Base-by-base conservation (phyloP, 2,113 vertebrate species). In the Tachysurus fulvidraco region DNA sequence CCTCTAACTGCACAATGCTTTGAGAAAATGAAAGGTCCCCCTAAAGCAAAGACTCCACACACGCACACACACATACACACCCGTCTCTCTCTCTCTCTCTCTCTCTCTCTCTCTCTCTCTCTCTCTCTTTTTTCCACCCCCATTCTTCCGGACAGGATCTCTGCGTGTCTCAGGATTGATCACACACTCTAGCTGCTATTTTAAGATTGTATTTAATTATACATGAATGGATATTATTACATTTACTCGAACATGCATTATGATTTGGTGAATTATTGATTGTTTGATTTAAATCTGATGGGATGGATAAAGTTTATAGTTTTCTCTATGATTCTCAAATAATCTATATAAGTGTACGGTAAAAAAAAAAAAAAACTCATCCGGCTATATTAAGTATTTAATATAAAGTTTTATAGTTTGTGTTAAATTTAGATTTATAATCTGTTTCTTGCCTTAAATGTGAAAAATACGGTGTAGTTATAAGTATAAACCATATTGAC, bases 201-300 rank as follows among this genome's bases (percentile, higher is more conserved):
- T 57, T 79, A 10, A 28, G 54, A 79, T 36, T 36, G 54, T 79
- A 10, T 36, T 36, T 36, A 79, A 79, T 79, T 57, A 79, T 79
- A 54, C 54, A 79, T 79, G 52, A 79, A 79, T 79, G 77, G 77
- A 59, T 79, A 79, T 79, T 79, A 57, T 57, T 79, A 54, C 76
- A 8, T 77, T 78, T 54, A 79, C 54, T 30, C 54, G 0, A 79
- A 57, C 54, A 36, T 36, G 21, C 54, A 21, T 52, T 77, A 77
- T 50, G 12, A 76, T 46, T 50, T 76, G 11, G 44, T 76, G 73
- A 76, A 76, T 76, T 76, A 50, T 76, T 76, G 21, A 76, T 46
- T 13, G n/a, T 77, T 52, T 46, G 11, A 74, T 46, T 23, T 46
- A 46, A 74, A 74, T 36, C 14, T 67, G 3, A 30, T 67, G 16